Conservation (phyloP, 2,888 invertebrate species). For the Pherbina coryleti region DNA sequence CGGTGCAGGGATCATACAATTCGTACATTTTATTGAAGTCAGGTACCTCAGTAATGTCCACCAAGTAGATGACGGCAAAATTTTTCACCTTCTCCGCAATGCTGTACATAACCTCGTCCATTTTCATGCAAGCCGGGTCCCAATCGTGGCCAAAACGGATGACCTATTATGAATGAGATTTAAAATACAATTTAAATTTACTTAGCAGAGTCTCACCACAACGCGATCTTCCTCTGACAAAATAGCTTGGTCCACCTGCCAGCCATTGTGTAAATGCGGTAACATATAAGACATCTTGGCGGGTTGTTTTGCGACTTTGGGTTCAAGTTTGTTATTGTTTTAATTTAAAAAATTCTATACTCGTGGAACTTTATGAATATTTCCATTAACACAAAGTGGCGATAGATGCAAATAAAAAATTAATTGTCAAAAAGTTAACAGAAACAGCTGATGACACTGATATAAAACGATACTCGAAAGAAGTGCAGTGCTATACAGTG, state of each 20-base stretch:
- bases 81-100: constrained; percentile 99
- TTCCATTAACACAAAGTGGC: constrained; percentile 35
- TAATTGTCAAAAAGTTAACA: neutral
- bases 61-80: constrained; percentile 97
- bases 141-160: constrained; percentile 99
- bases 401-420: neutral
- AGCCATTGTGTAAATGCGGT: constrained; percentile 99
- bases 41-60: constrained; percentile 97
- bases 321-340: neutral
- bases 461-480: neutral
- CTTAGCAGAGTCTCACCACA: constrained; percentile 79
- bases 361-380: constrained; percentile 23
- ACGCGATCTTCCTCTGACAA: constrained; percentile 98
- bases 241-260: constrained; percentile 99
- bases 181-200: neutral
- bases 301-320: constrained; percentile 35
- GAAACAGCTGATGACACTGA: neutral
- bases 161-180: constrained; percentile 72
- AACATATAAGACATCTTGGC: constrained; percentile 97
- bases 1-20: constrained; percentile 98
- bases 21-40: constrained; percentile 99
- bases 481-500: neutral
- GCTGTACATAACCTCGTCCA: constrained; percentile 98
- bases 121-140: constrained; percentile 99
- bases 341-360: neutral